phyloP scores from a whole-genome alignment of 2,797 vertebrate genomes.

The Fistularia tabacaria region DNA sequence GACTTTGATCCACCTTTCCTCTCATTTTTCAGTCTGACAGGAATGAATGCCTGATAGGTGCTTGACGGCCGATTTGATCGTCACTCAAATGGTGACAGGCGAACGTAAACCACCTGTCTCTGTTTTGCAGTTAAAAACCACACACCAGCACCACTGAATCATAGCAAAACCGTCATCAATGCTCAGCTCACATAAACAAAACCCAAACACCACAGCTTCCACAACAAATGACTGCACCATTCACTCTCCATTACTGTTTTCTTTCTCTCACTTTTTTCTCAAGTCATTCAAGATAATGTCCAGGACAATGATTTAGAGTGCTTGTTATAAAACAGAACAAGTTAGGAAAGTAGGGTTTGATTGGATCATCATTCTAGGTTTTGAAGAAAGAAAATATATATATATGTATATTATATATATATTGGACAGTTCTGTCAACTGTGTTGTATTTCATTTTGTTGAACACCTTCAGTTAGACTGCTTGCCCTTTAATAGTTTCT shows the following conservation, averaged over 20 bases:
- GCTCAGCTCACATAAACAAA: constrained; percentile 15
- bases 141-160: constrained; percentile 52
- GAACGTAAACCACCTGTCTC: constrained; percentile 63
- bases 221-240: constrained; percentile 4
- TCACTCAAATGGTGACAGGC: constrained; percentile 57
- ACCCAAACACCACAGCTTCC: background rate
- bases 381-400: too few relatives aligned
- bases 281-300: too few relatives aligned
- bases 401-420: too few relatives aligned
- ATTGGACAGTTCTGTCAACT: too few relatives aligned
- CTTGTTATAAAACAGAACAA: too few relatives aligned
- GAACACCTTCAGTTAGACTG: too few relatives aligned
- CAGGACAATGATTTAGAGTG: too few relatives aligned
- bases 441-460: too few relatives aligned
- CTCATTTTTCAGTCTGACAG: constrained; percentile 71
- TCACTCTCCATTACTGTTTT: constrained; percentile 10
- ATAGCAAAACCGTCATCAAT: constrained; percentile 12
- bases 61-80: constrained; percentile 51
- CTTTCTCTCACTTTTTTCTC: background rate
- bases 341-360: too few relatives aligned
- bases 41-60: constrained; percentile 58
- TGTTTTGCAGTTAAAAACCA: constrained; percentile 51
- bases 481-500: too few relatives aligned
- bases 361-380: too few relatives aligned
- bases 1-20: constrained; percentile 62